phyloP scores from a whole-genome alignment of 2,113 vertebrate genomes.

The Circaetus gallicus region DNA sequence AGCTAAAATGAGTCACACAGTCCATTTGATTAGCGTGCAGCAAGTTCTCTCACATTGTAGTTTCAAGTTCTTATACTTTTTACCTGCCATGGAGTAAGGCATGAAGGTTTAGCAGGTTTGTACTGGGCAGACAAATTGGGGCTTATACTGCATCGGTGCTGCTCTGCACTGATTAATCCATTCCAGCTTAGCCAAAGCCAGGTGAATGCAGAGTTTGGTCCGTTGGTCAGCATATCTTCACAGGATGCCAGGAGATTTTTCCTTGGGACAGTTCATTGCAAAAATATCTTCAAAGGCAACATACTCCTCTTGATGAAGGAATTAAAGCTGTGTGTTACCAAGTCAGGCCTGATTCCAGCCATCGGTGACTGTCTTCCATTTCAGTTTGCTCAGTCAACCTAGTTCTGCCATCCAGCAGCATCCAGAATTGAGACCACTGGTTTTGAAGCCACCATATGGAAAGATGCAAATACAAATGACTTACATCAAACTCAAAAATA shows the following conservation, averaged over 20 bases:
- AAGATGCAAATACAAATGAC: not conserved
- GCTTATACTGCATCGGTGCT: fast-evolving
- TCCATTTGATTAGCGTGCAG: not conserved
- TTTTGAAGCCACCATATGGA: not conserved
- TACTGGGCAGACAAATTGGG: not conserved
- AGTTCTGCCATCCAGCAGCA: not conserved
- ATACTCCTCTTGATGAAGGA: not conserved
- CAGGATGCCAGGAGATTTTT: not conserved
- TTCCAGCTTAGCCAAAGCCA: not conserved
- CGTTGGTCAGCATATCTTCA: not conserved
- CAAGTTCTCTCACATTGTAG: not conserved
- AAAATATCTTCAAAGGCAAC: not conserved
- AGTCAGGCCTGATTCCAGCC: not conserved
- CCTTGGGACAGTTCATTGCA: not conserved
- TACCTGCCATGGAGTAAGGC: not conserved
- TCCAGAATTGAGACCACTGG: not conserved
- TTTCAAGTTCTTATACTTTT: not conserved
- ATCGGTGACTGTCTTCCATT: not conserved
- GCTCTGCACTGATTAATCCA: not conserved
- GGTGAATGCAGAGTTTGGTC: not conserved
- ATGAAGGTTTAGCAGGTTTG: not conserved
- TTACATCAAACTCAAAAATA: not conserved
- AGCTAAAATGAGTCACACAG: not conserved
- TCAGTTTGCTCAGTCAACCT: not conserved
- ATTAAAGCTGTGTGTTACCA: not conserved